Evolutionary conservation across 2,113 vertebrate species (phyloP), one percentile per base, ranked within the genome.

Genomic region (Sus scrofa): DNA sequence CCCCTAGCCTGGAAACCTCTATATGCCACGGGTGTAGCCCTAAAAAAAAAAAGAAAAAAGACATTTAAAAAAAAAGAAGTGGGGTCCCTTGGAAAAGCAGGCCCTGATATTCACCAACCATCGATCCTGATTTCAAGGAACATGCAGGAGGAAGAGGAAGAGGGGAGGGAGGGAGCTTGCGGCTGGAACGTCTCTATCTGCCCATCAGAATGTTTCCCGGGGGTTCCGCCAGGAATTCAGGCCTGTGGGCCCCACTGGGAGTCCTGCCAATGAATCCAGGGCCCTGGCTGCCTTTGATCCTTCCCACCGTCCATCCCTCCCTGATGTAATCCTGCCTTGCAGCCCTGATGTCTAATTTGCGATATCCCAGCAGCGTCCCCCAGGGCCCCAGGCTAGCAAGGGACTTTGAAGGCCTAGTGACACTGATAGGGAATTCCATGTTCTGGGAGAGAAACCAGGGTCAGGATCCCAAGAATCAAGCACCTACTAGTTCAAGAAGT

Each of bases 131-230:
- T 56, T 73, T 77, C 89, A 67, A 54, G 9, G n/a, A 54, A 15
- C 62, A 24, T 0, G 16, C 30, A 11, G 27, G 13, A 77, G 37
- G 44, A 52, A 3, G 1, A 81, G 34, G 27, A 54, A 13, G 62
- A 73, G 63, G 60, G 22, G 22, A 18, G 15, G 63, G 32, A 75
- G 65, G 67, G 34, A 12, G 74, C 27, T 60, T 7, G 44, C 24
- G 2, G 68, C 63, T 34, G 16, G 19, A 74, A 24, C 8, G 8
- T 63, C 75, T 78, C 94, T 97, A 82, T 96, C 98, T 92, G 92
- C 30, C 75, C 96, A 96, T 87, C 95, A 78, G 82, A 91, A 83
- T 93, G 91, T 93, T 86, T 97, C 96, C 96, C 82, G 70, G 95
- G 95, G 95, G 86, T 70, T 78, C 67, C 1, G 79, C 96, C 97